Evolutionary conservation across 1,140 invertebrate genomes (phyloP), one percentile per base, ranked within the genome.

Genomic region (Drosophila simulans): DNA sequence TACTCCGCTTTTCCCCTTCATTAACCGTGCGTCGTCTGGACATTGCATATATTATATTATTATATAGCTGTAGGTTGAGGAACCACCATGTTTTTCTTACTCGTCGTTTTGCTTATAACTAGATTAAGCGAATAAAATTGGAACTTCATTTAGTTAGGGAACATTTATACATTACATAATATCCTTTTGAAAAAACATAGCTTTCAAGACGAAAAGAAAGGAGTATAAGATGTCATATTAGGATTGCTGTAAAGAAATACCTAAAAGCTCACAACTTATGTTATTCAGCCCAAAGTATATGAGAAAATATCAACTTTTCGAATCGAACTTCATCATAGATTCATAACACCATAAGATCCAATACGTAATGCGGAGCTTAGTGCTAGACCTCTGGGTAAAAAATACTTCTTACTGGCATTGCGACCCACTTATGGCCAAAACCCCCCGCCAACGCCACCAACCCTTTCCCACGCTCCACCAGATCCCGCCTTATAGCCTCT

Each of bases 351-450:
- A 22, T 22, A 17, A 17, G 17, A 17, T 17, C 17, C 17, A 17
- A 17, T 17, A 17, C 17, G 17, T 17, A 17, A 17, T 17, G 17
- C 17, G 17, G 17, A 17, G 17, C 17, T 17, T 17, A 17, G 17
- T 17, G 17, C 17, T 17, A 17, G 1, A 17, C 17, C 17, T 17
- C 17, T 17, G 17, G 17, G 17, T 22, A 40, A 40, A 5, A 40
- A 40, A 40, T 40, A 40, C 12, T 40, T 1, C 39, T 22, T 22
- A 22, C 15, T 55, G 31, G 25, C 10, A 39, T 31, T 25, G 46
- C 68, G 60, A 57, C 69, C 69, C 54, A 72, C 60, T 66, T 72
- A 46, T 45, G 53, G 8, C 13, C 31, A 31, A 35, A n/a, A 17
- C 25, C 40, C 17, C 37, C 27, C 1, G 20, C 20, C 20, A 2